These are phyloP conservation scores for Lophius piscatorius DNA, from an alignment of 2,113 vertebrate species.

Conservation along the genomic window DNA sequence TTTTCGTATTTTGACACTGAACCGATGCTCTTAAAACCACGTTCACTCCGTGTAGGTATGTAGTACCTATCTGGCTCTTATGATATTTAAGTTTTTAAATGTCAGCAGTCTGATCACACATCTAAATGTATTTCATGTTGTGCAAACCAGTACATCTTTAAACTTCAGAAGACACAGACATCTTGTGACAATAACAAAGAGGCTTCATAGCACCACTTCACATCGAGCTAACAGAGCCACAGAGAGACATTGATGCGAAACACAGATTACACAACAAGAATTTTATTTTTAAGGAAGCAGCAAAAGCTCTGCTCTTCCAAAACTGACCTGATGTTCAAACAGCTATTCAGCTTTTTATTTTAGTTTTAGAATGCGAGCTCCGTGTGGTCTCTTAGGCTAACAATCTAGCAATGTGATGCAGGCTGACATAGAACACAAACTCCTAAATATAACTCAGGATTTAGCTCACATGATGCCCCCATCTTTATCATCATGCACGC, in stretches of 20 bases:
- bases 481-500: conserved; percentile 30
- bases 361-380: conserved; percentile 24
- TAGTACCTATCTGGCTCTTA: too few species aligned
- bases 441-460: conserved; percentile 63
- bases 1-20: not conserved
- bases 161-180: not conserved
- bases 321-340: conserved; percentile 7
- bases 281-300: not conserved
- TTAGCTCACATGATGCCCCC: conserved; percentile 52
- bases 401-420: conserved; percentile 34
- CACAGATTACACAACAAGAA: conserved; percentile 12
- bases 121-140: not conserved
- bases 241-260: too few species aligned
- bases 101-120: not conserved
- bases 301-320: not conserved
- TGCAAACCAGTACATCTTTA: not conserved
- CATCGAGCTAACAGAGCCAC: not conserved
- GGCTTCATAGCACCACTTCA: conserved; percentile 3
- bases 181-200: not conserved
- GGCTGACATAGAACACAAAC: conserved; percentile 28
- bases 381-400: conserved; percentile 20
- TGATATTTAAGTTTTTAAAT: not conserved
- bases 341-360: conserved; percentile 29
- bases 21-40: conserved; percentile 4
- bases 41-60: not conserved